Evolutionary conservation across 1,140 invertebrate genomes (phyloP).

Genomic region (Ceratosolen solmsi): DNA sequence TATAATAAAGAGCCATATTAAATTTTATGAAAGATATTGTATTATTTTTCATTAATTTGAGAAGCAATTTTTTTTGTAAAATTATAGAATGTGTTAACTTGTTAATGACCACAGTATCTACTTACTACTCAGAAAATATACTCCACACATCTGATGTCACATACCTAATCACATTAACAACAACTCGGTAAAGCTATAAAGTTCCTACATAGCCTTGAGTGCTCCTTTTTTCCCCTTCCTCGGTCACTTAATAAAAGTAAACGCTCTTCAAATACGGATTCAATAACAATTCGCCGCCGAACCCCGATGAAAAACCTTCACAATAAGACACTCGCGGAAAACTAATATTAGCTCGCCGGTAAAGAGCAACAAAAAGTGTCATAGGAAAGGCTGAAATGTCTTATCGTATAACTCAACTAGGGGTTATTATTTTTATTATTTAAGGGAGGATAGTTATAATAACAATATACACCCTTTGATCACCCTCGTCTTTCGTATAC

Average conservation of each 20-base stretch:
- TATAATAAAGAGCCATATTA: too few species aligned
- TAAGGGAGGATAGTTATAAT: background rate
- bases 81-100: background rate
- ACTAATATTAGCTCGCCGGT: constrained; percentile 22
- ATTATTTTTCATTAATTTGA: too few species aligned
- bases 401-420: background rate
- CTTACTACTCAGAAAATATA: background rate
- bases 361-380: constrained; percentile 11
- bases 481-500: background rate
- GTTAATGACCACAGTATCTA: background rate
- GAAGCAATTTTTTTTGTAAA: too few species aligned
- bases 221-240: background rate
- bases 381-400: constrained; percentile 26
- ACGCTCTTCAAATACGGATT: too few species aligned
- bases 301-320: too few species aligned
- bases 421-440: too few species aligned
- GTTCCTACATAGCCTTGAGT: background rate
- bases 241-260: background rate
- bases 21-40: too few species aligned
- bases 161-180: background rate
- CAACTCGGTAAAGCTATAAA: background rate
- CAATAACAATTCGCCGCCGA: too few species aligned
- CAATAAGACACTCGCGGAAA: constrained; percentile 39
- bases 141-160: background rate
- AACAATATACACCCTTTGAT: background rate